Conservation (phyloP, 2,797 vertebrate species). For the Remorina albescens region DNA sequence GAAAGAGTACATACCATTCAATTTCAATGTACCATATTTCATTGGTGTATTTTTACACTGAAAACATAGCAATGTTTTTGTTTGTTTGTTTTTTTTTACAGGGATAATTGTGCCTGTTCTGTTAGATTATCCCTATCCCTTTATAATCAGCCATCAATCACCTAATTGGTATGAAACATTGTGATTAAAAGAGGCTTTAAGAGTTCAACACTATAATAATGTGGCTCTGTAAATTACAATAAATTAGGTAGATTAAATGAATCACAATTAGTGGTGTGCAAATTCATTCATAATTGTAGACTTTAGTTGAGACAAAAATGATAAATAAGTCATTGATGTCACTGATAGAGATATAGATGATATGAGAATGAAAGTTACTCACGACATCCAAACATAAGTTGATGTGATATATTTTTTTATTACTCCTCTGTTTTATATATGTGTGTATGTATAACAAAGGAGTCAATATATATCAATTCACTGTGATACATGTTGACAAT, state of each 20-base stretch:
- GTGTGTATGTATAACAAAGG: background rate
- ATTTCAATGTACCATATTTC: constrained; percentile 18
- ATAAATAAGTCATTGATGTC: no score
- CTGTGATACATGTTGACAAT: constrained; percentile 58
- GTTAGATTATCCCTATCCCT: background rate
- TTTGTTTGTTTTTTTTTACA: no score
- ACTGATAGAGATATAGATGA: background rate
- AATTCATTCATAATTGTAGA: background rate
- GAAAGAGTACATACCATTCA: constrained; percentile 18
- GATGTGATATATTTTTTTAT: background rate
- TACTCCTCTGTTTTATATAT: constrained; percentile 5
- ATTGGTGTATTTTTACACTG: background rate
- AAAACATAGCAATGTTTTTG: no score
- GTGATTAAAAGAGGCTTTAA: background rate
- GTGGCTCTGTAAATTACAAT: constrained; percentile 3
- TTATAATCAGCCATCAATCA: background rate
- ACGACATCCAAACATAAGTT: background rate
- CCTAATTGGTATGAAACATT: background rate
- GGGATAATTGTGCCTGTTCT: background rate
- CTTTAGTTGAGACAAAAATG: constrained; percentile 1
- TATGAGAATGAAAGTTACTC: background rate
- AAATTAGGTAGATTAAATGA: background rate
- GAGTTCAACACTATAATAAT: background rate
- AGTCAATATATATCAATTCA: no score
- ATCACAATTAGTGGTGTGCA: background rate